Percentiles rank a stretch among this genome's conserved stretches.
Conservation (phyloP, 1,140 invertebrate species). For the Doryteuthis pealeii region DNA sequence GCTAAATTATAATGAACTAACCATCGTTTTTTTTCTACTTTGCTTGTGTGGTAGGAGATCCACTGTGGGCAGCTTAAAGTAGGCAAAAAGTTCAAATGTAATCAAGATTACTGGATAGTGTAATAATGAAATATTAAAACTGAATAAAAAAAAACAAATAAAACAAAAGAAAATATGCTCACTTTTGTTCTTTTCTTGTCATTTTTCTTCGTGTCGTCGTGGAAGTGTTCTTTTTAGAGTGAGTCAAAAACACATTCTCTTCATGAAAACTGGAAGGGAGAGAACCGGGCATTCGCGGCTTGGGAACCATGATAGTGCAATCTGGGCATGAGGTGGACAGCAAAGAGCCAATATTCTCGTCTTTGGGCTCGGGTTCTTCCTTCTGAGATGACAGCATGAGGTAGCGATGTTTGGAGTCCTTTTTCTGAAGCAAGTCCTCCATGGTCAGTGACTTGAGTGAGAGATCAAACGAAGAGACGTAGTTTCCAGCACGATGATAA, state of each 20-base stretch:
- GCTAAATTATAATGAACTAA: no score
- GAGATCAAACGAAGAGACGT: constrained; percentile 73
- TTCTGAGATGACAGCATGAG: constrained; percentile 68
- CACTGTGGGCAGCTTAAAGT: no score
- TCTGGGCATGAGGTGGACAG: constrained; percentile 86
- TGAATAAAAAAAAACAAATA: no score
- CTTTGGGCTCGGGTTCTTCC: constrained; percentile 28
- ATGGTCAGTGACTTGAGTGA: constrained; percentile 80
- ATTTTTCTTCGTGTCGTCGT: background rate
- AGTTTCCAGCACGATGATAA: constrained; percentile 69
- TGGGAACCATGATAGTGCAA: constrained; percentile 49
- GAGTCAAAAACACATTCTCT: constrained; percentile 2
- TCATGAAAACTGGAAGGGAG: constrained; percentile 53
- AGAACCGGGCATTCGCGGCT: constrained; percentile 51
- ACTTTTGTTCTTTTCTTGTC: background rate
- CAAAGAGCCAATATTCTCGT: constrained; percentile 57
- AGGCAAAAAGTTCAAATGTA: no score
- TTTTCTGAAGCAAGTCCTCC: constrained; percentile 81
- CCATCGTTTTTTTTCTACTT: no score
- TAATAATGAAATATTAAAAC: no score
- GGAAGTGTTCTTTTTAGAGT: background rate
- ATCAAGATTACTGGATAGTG: no score
- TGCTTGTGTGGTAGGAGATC: no score
- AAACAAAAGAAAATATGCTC: no score
- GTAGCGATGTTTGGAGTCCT: constrained; percentile 75